Evolutionary conservation across 2,888 invertebrate genomes (phyloP), one percentile per base, ranked within the genome.

Genomic region (Ectobius pallidus): DNA sequence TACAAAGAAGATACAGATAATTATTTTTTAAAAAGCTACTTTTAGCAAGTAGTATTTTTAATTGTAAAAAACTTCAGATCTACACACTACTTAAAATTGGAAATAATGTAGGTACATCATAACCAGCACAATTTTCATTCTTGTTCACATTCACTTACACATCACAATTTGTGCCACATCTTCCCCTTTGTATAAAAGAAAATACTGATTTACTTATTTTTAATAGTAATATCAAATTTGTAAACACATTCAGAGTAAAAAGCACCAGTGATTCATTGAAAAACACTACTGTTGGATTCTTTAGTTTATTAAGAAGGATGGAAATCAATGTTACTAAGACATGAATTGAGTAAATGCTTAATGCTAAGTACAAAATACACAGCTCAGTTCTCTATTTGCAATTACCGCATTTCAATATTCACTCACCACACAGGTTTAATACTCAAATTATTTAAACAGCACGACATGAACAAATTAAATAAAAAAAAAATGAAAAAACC

Each of bases 251-350:
- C 65, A 46, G 27, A 65, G 44, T 65, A 65, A 44, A 55, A 65
- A 65, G 65, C 65, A 65, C 65, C 65, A 65, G 65, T 65, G 65
- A 65, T 65, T 65, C 65, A 27, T n/a, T 27, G 25, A 7, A 42
- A n/a, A 16, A 11, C 34, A 25, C 3, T 9, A n/a, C 18, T 30
- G 1, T 2, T 3, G 27, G 16, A 20, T 14, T 22, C 30, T 18
- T 9, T 63, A 22, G 7, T 39, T 1, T 44, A 34, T 18, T 65
- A 42, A 4, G 2, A 1, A 7, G 16, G 25, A 25, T 25, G 16
- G 39, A 18, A 16, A 9, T n/a, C 1, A 16, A 34, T 3, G n/a
- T 20, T 20, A 4, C 6, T 42, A 4, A 46, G 18, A 65, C 18
- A 16, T n/a, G 46, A 16, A 61, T 27, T 27, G 65, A 44, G 44